Evolutionary conservation across 2,888 invertebrate species (phyloP), one percentile per base, ranked within the genome.

Genomic region (Amiota mariae): DNA sequence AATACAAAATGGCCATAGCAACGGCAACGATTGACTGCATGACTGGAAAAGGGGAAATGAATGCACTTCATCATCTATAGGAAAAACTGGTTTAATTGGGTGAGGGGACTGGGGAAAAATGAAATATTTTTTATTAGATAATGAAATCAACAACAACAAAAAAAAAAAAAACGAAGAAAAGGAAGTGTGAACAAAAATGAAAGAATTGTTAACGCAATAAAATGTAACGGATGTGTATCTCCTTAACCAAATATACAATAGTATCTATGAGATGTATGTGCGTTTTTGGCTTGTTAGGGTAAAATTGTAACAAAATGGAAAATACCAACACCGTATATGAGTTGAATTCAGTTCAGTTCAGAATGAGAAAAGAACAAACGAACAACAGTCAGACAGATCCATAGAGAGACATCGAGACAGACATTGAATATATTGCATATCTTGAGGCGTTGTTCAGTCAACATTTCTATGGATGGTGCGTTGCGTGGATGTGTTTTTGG

Each of bases 391-490:
- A 36, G 36, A 36, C 36, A 36, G 36, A 36, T 36, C 36, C 36
- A 36, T 0, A 36, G 36, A 36, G 8, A 6, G 36, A 36, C 36
- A 36, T 6, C 36, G 6, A 6, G 36, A 6, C 8, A 6, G 3
- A 36, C 36, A 36, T 6, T 36, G 36, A 63, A 46, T 63, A 10
- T 63, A 15, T 63, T 63, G 63, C 63, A 46, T 63, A 63, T 63
- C 63, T 63, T 63, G 63, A 15, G 63, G 63, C 63, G 63, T 63
- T 54, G 54, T 54, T 54, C 36, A 36, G 54, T 54, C 54, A 54
- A 13, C 20, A 11, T 59, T 54, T 24, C 46, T 24, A 3, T 63
- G 8, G 13, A 46, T 24, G 12, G 46, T 63, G 36, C 46, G 4
- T 47, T 63, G 24, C 24, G 63, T 46, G 59, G 18, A 59, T 11